phyloP scores from a whole-genome alignment of 2,113 vertebrate species.

The Phalacrocorax brasilianus region DNA sequence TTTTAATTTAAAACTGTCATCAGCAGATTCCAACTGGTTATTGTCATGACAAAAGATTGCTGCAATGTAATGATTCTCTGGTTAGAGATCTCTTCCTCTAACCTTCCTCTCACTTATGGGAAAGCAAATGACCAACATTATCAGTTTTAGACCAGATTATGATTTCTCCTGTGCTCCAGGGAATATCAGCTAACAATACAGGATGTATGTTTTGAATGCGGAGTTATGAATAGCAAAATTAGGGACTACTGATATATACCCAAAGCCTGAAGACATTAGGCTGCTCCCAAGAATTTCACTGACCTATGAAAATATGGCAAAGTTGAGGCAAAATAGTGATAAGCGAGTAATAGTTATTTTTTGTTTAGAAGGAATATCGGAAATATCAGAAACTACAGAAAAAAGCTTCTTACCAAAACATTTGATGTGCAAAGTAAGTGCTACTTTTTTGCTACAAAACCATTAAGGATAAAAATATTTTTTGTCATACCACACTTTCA shows the following conservation, averaged over 20 bases:
- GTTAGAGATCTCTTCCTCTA: background rate
- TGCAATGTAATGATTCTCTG: background rate
- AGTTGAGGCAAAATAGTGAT: background rate
- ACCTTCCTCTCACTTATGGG: background rate
- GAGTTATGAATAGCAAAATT: background rate
- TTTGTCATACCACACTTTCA: background rate
- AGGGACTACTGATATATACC: background rate
- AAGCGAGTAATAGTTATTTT: background rate
- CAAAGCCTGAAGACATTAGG: background rate
- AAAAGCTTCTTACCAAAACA: background rate
- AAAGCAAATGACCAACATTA: background rate
- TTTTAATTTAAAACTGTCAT: constrained; percentile 17
- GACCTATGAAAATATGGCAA: background rate
- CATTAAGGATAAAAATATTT: background rate
- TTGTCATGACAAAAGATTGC: background rate
- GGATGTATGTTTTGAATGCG: background rate
- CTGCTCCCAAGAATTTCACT: background rate
- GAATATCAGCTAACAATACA: background rate
- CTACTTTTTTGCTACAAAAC: background rate
- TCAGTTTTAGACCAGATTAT: background rate
- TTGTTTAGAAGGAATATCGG: background rate
- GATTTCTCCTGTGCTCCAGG: background rate
- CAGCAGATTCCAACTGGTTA: background rate
- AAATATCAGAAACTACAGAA: background rate
- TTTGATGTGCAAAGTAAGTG: background rate